Evolutionary conservation across 2,797 vertebrate species (phyloP).

Genomic region (Cirrhinus molitorella): DNA sequence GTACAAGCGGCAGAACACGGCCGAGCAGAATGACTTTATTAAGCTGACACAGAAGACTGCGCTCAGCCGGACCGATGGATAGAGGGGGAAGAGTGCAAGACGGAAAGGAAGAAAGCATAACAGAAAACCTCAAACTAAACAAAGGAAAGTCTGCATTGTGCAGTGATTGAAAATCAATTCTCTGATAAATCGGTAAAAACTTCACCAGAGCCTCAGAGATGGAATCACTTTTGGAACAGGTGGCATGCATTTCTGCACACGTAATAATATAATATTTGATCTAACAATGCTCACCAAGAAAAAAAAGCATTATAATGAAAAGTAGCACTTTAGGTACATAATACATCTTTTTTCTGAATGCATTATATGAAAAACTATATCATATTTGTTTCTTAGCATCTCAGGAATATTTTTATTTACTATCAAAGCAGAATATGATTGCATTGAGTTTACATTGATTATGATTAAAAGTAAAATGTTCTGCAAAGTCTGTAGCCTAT

Average conservation of each 20-base stretch:
- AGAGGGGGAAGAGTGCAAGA: slow-evolving; percentile 34
- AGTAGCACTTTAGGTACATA: not conserved
- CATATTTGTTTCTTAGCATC: no score
- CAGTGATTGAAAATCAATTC: slow-evolving; percentile 51
- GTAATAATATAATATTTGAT: not conserved
- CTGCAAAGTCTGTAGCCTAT: not conserved
- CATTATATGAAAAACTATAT: not conserved
- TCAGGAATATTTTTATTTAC: not conserved
- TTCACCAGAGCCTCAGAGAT: slow-evolving; percentile 11
- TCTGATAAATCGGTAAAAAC: slow-evolving; percentile 49
- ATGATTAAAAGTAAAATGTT: not conserved
- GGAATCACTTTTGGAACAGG: not conserved
- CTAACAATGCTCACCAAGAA: not conserved
- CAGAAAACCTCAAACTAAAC: slow-evolving; percentile 35
- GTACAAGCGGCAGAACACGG: slow-evolving; percentile 62
- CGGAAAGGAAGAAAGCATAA: slow-evolving; percentile 22
- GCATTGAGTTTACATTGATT: not conserved
- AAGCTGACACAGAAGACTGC: slow-evolving; percentile 65
- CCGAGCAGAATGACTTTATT: slow-evolving; percentile 63
- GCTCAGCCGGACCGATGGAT: slow-evolving; percentile 47
- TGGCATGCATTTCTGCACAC: not conserved
- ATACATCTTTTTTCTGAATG: not conserved
- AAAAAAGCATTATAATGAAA: no score
- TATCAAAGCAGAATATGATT: not conserved
- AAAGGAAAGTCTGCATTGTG: slow-evolving; percentile 42